Percentiles rank a stretch among this genome's conserved stretches.
Conservation (phyloP, 2,113 vertebrate species). For the Bagarius yarrelli region DNA sequence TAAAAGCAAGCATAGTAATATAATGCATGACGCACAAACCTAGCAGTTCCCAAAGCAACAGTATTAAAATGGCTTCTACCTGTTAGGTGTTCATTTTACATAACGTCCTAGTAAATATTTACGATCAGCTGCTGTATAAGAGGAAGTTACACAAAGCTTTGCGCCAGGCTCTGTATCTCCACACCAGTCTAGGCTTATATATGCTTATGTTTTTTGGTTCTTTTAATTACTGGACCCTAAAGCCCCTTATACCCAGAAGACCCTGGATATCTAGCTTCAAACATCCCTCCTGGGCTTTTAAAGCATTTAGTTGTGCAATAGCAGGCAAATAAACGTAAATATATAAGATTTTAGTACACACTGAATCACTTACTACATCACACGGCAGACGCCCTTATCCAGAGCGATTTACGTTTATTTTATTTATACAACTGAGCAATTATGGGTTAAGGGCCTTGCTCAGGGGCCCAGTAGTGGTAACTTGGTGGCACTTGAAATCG, state of each 20-base stretch:
- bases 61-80: background rate
- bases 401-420: too few species aligned
- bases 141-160: too few species aligned
- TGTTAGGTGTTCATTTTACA: background rate
- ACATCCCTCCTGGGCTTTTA: background rate
- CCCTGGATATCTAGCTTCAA: background rate
- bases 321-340: background rate
- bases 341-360: background rate
- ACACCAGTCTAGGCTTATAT: background rate
- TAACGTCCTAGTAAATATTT: background rate
- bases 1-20: background rate
- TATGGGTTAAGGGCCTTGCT: too few species aligned
- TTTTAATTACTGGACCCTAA: background rate
- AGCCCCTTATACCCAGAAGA: background rate
- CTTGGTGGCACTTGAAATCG: too few species aligned
- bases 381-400: too few species aligned
- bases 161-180: background rate
- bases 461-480: too few species aligned
- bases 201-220: background rate
- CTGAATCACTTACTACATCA: background rate
- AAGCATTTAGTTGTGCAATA: background rate
- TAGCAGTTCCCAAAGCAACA: background rate
- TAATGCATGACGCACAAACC: background rate
- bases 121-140: background rate
- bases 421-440: too few species aligned